Base-by-base conservation (phyloP, 2,888 invertebrate species). In the Abrostola triplasia region DNA sequence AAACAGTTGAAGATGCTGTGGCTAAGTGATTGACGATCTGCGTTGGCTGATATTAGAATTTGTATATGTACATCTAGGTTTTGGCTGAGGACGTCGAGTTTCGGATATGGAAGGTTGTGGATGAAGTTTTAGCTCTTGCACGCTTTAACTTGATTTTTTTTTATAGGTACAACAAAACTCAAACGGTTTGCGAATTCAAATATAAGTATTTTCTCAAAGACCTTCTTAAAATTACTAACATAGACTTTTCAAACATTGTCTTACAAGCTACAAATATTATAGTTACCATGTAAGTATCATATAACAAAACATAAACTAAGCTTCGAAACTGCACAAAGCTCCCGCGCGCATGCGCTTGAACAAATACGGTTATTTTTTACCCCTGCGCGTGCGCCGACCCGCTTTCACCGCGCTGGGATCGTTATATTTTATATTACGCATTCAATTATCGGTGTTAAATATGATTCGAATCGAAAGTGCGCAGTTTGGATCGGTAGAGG, bases 341-440 rank as follows among this genome's bases (percentile, higher is more conserved):
- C 54, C 57, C 54, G 37, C 13, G 47, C 64, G 48, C 53, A 11
- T 66, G 53, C 38, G 37, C 52, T 67, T 73, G 56, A 51, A 66
- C 70, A 66, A 79, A 77, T 79, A 75, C 70, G 67, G 75, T 77
- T 69, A 73, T 67, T 79, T 79, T 75, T 79, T 79, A 62, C 61
- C 61, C 74, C 49, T 60, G 62, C 58, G 56, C 63, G 52, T 65
- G 68, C 70, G 63, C 56, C 64, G 73, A 64, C 69, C 75, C 42
- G 70, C 79, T 79, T 79, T 79, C 79, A 60, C 79, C 63, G n/a
- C 41, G 9, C 49, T 68, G 59, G 48, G 61, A 67, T 67, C 67
- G 54, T 62, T 67, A 64, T 61, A 76, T 74, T 61, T 76, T 67
- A 64, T 64, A 70, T 49, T 63, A 72, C 38, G 56, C 52, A 67